phyloP scores from a whole-genome alignment of 2,888 invertebrate genomes.

The Hermaeophaga mercurialis region DNA sequence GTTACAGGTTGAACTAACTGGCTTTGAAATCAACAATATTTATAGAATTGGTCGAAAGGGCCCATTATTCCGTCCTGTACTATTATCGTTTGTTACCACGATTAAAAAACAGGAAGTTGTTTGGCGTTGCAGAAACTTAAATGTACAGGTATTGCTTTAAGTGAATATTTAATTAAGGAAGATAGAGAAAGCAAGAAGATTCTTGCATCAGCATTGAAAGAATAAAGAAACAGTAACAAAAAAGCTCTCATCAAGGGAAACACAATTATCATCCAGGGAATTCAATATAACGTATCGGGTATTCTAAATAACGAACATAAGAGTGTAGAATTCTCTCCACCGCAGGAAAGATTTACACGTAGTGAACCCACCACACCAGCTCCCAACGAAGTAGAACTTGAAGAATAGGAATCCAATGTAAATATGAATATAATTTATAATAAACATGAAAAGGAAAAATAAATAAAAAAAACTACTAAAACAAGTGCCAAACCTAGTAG shows the following conservation, averaged over 20 bases:
- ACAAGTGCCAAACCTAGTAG: too few species aligned
- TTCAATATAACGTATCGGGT: too few species aligned
- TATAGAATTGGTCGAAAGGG: constrained; percentile 8
- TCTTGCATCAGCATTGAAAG: not conserved
- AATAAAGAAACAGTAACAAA: not conserved
- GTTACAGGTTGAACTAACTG: too few species aligned
- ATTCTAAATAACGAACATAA: too few species aligned
- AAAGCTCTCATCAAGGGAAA: not conserved
- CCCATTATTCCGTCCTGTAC: not conserved
- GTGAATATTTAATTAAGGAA: not conserved
- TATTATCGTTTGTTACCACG: not conserved
- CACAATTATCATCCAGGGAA: constrained; percentile 1
- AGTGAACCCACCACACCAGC: not conserved
- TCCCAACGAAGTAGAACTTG: not conserved
- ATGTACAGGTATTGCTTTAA: not conserved
- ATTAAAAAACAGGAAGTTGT: constrained; percentile 9
- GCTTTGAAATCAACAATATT: not conserved
- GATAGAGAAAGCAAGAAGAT: constrained; percentile 1
- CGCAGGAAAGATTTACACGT: not conserved
- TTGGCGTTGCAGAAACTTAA: not conserved
- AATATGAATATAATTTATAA: too few species aligned
- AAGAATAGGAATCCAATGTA: not conserved
- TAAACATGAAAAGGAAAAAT: too few species aligned
- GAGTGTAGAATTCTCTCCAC: not conserved
- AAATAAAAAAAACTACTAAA: too few species aligned